Percentiles rank a stretch among this genome's conserved stretches.
Evolutionary conservation across 1,140 invertebrate species (phyloP).

Genomic region (Drosophila leontia): DNA sequence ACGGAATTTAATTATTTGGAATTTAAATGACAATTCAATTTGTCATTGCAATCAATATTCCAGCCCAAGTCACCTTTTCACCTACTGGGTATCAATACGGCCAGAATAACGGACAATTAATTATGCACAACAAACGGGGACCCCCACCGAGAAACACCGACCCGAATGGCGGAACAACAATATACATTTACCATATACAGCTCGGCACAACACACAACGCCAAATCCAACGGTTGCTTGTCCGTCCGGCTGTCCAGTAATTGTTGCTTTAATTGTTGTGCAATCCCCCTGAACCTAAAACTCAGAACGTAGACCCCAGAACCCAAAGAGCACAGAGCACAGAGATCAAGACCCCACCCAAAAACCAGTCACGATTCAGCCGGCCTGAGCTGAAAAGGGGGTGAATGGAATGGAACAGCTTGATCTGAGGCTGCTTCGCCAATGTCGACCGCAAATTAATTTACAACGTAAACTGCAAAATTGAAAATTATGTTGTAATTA

Average conservation of each 20-base stretch:
- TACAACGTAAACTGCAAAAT: slow-evolving; percentile 84
- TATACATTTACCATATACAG: slow-evolving; percentile 14
- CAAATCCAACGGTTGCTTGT: slow-evolving; percentile 35
- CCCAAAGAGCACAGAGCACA: background rate
- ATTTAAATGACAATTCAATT: background rate
- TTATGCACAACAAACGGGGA: slow-evolving; percentile 79
- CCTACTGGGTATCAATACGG: slow-evolving; percentile 38
- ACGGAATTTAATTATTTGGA: background rate
- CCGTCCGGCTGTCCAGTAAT: slow-evolving; percentile 69
- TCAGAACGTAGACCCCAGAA: background rate
- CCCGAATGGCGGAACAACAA: slow-evolving; percentile 24
- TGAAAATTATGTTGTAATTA: slow-evolving; percentile 84
- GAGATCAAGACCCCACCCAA: slow-evolving; percentile 38
- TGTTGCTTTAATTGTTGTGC: slow-evolving; percentile 80
- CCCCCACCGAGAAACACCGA: slow-evolving; percentile 27
- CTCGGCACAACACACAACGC: slow-evolving; percentile 10
- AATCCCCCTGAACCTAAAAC: slow-evolving; percentile 15
- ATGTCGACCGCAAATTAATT: slow-evolving; percentile 84
- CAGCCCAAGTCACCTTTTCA: background rate
- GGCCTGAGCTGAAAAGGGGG: slow-evolving; percentile 14
- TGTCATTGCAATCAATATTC: background rate
- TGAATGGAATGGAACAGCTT: slow-evolving; percentile 8
- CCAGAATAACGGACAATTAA: slow-evolving; percentile 73
- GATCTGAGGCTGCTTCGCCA: slow-evolving; percentile 54
- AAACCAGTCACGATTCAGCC: slow-evolving; percentile 31